Percentiles rank a stretch among this genome's conserved stretches.
These are phyloP conservation scores for Recurvirostra avosetta DNA, from an alignment of 2,113 vertebrate species.

Conservation along the genomic window DNA sequence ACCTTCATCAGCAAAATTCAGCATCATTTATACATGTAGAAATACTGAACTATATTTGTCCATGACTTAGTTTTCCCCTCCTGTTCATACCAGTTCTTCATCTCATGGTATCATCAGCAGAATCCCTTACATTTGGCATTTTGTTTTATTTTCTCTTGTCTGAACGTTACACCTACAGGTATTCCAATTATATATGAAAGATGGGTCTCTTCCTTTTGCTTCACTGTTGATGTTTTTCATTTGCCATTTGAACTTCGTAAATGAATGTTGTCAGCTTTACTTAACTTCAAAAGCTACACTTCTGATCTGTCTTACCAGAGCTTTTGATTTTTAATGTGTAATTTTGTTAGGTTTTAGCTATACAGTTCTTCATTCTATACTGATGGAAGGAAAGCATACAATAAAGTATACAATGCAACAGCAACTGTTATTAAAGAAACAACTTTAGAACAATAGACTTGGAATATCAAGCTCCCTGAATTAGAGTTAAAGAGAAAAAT, in stretches of 20 bases:
- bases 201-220: not conserved
- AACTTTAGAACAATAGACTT: not conserved
- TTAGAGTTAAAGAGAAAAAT: not conserved
- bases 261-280: not conserved
- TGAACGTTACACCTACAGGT: constrained; percentile 18
- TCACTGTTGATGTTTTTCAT: not conserved
- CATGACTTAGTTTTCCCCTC: not conserved
- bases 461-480: not conserved
- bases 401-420: not conserved
- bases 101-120: not conserved
- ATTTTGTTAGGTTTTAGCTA: not conserved
- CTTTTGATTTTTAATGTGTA: not conserved
- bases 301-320: not conserved
- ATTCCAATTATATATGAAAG: constrained; percentile 18
- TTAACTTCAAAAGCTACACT: not conserved
- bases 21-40: not conserved
- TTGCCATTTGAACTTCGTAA: constrained; percentile 36
- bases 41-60: not conserved
- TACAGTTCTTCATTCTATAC: not conserved
- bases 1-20: not conserved
- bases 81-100: not conserved
- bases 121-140: not conserved
- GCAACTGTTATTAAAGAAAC: not conserved
- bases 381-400: not conserved
- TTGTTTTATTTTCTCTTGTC: constrained; percentile 19